Percentiles rank a stretch among this genome's conserved stretches.
Conservation (phyloP, 2,113 vertebrate genomes). For the Litocranius walleri region DNA sequence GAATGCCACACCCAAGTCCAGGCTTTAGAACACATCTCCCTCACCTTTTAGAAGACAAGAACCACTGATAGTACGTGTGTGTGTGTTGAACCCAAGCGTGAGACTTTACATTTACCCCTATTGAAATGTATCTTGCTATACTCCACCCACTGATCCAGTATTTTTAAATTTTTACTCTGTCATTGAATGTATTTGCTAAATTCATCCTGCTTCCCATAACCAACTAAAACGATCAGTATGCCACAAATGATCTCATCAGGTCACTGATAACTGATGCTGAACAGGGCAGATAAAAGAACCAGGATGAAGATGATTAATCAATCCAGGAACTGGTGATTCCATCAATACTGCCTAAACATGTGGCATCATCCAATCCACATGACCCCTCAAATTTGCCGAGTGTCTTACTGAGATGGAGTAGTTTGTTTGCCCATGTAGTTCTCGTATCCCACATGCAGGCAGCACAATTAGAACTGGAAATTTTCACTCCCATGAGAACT, state of each 20-base stretch:
- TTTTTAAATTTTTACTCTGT: neutral
- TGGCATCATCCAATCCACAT: neutral
- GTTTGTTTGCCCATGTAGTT: neutral
- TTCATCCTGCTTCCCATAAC: neutral
- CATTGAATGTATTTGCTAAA: neutral
- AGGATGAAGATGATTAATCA: neutral
- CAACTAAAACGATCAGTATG: neutral
- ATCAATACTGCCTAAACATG: neutral
- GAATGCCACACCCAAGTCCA: neutral
- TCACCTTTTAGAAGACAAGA: neutral
- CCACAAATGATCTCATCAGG: neutral
- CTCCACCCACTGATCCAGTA: neutral
- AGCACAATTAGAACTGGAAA: neutral
- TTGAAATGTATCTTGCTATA: neutral
- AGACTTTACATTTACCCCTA: neutral
- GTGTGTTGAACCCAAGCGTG: neutral
- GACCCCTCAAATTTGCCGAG: neutral
- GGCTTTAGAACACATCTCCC: neutral
- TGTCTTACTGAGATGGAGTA: neutral
- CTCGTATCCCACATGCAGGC: neutral
- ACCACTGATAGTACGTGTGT: neutral
- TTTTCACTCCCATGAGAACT: neutral
- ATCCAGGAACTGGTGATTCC: neutral
- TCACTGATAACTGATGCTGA: neutral
- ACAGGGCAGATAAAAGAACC: neutral